phyloP scores from a whole-genome alignment of 1,140 invertebrate species.

The Drosophila azteca region DNA sequence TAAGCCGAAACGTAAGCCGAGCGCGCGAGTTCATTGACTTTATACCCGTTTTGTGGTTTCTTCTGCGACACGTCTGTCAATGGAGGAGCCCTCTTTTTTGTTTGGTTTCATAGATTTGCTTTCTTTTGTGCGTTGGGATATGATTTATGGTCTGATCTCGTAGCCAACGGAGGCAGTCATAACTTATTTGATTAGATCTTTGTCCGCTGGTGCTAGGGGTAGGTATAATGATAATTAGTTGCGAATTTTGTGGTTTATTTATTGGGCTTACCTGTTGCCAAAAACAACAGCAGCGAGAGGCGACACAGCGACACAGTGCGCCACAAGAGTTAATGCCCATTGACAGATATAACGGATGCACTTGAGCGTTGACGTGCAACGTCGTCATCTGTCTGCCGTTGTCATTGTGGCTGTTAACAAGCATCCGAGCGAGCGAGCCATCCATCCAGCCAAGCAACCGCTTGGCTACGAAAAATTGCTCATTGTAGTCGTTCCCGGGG shows the following conservation, averaged over 20 bases:
- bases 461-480: constrained; percentile 51
- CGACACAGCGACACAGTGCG: neutral
- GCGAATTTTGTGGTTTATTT: constrained; percentile 11
- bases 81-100: constrained; percentile 14
- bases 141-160: constrained; percentile 42
- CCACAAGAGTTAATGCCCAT: constrained; percentile 51
- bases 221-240: constrained; percentile 30
- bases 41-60: constrained; percentile 33
- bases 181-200: constrained; percentile 63
- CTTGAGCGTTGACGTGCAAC: constrained; percentile 70
- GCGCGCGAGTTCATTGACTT: constrained; percentile 71
- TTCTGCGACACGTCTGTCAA: constrained; percentile 59
- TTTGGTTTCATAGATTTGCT: constrained; percentile 47
- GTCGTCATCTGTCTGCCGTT: constrained; percentile 62
- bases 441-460: constrained; percentile 8
- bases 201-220: neutral
- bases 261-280: neutral
- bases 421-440: constrained; percentile 6
- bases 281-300: constrained; percentile 38
- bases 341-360: constrained; percentile 80
- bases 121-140: constrained; percentile 60
- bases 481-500: constrained; percentile 57
- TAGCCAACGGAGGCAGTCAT: constrained; percentile 30
- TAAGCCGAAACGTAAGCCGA: constrained; percentile 60
- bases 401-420: constrained; percentile 70